These are phyloP conservation scores for Eudyptes chrysolophus DNA, from an alignment of 2,113 vertebrate genomes.

Conservation along the genomic window DNA sequence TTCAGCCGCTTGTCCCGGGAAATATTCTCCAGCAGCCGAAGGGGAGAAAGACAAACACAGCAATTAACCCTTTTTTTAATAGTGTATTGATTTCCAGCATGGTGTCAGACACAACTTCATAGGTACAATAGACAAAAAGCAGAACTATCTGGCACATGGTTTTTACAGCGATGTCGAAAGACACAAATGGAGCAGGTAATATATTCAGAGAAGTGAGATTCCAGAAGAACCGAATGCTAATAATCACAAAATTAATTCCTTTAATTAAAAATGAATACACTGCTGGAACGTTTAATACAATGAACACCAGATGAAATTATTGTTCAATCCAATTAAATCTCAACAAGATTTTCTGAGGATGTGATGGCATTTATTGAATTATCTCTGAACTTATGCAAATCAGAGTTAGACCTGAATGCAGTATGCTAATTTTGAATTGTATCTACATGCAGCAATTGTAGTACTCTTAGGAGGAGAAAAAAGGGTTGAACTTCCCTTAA, in stretches of 20 bases:
- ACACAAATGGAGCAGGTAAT: neutral
- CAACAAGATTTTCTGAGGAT: slow-evolving; percentile 39
- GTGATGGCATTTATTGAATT: slow-evolving; percentile 51
- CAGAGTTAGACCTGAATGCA: neutral
- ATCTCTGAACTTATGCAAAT: slow-evolving; percentile 45
- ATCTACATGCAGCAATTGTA: neutral
- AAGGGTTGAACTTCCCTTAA: neutral
- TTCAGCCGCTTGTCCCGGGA: rapidly evolving
- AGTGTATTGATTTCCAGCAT: neutral
- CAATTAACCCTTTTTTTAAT: neutral
- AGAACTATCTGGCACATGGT: neutral
- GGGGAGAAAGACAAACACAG: neutral
- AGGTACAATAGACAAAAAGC: neutral
- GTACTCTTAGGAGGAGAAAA: neutral
- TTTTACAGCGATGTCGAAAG: neutral
- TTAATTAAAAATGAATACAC: slow-evolving; percentile 54
- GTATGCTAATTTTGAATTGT: neutral
- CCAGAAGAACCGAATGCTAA: neutral
- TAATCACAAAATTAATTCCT: slow-evolving; percentile 58
- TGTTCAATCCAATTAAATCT: slow-evolving; percentile 62
- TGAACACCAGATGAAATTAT: slow-evolving; percentile 47
- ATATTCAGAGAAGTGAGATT: neutral
- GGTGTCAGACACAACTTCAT: neutral
- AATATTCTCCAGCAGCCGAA: neutral
- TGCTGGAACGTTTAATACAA: slow-evolving; percentile 13